phyloP scores from a whole-genome alignment of 2,888 invertebrate genomes.

The Hypomecis punctinalis region DNA sequence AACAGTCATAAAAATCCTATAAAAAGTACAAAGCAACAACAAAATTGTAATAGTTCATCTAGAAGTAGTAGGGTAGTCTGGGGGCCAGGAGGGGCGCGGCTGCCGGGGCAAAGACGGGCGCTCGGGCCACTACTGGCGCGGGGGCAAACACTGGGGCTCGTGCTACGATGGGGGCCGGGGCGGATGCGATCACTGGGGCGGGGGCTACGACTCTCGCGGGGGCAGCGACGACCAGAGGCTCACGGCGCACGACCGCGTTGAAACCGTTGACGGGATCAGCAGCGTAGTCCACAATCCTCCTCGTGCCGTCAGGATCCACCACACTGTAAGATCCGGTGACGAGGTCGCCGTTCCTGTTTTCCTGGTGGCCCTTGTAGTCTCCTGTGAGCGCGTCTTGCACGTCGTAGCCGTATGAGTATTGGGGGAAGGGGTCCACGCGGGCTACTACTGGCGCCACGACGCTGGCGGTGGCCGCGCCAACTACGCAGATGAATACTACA shows the following conservation, averaged over 20 bases:
- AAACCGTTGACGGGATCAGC: constrained; percentile 84
- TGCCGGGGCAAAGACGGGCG: constrained; percentile 52
- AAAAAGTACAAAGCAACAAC: constrained; percentile 63
- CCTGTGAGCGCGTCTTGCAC: constrained; percentile 85
- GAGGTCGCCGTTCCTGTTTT: constrained; percentile 83
- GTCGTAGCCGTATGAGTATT: constrained; percentile 85
- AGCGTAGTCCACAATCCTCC: constrained; percentile 83
- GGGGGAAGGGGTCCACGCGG: constrained; percentile 76
- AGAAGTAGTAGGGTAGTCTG: constrained; percentile 73
- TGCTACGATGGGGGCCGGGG: constrained; percentile 58
- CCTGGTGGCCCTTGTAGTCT: constrained; percentile 85
- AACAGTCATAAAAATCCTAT: constrained; percentile 72
- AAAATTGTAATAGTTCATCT: constrained; percentile 82
- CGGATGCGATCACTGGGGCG: constrained; percentile 55
- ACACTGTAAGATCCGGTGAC: constrained; percentile 85
- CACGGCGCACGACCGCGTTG: constrained; percentile 84
- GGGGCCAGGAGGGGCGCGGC: constrained; percentile 60
- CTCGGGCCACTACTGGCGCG: constrained; percentile 49
- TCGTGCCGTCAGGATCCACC: constrained; percentile 84
- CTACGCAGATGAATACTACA: constrained; percentile 79
- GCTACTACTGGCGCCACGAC: constrained; percentile 68
- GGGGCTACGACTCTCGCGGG: constrained; percentile 62
- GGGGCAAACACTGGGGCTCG: constrained; percentile 56
- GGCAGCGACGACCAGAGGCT: constrained; percentile 69
- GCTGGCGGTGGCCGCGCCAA: constrained; percentile 70